phyloP scores from a whole-genome alignment of 37 sponge, comb jelly and placozoan genomes.

The Spongilla lacustris region DNA sequence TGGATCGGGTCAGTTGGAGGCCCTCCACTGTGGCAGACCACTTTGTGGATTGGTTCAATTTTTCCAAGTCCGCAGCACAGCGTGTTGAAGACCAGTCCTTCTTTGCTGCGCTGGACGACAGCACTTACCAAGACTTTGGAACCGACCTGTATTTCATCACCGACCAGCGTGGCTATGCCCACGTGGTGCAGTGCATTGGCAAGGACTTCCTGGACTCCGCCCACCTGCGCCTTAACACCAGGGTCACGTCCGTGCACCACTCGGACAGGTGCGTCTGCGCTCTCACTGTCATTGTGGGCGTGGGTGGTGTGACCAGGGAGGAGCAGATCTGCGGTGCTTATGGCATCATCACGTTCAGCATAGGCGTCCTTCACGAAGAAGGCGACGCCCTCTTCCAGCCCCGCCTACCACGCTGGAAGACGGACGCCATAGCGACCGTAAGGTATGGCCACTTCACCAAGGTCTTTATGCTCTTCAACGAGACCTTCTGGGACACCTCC shows the following conservation, averaged over 20 bases:
- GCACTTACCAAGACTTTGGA: constrained; percentile 12
- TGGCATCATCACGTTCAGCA: constrained; percentile 10
- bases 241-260: background rate
- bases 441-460: constrained; percentile 25
- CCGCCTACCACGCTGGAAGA: constrained; percentile 6
- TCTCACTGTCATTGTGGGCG: background rate
- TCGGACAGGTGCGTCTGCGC: background rate
- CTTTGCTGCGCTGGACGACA: background rate
- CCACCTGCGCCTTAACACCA: background rate
- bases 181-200: constrained; percentile 14
- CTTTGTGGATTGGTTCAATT: constrained; percentile 30
- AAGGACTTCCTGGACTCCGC: background rate
- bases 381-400: constrained; percentile 4
- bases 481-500: constrained; percentile 35
- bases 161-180: constrained; percentile 28
- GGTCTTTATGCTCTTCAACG: constrained; percentile 25
- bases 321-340: constrained; percentile 13
- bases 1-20: background rate
- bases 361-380: background rate
- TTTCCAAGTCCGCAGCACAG: constrained; percentile 29
- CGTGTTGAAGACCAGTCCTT: constrained; percentile 22
- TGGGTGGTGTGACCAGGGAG: background rate
- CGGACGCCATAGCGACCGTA: background rate
- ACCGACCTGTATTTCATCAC: constrained; percentile 22
- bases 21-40: background rate